Evolutionary conservation across 2,113 vertebrate species (phyloP).

Genomic region (Gymnorhina tibicen): DNA sequence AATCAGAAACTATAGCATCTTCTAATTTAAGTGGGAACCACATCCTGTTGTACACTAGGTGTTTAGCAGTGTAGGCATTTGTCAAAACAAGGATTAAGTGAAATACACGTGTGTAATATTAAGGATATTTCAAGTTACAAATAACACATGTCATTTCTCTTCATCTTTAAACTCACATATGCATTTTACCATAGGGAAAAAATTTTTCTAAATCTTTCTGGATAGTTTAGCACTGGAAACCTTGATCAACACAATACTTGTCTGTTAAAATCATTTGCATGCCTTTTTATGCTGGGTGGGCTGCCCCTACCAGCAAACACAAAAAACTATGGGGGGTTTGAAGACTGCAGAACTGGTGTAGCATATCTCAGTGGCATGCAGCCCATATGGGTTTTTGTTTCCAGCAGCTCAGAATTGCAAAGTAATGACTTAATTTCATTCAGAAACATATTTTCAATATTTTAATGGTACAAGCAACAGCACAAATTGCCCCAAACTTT

Average conservation of each 20-base stretch:
- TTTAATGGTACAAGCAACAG: not conserved
- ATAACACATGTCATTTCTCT: conserved; percentile 38
- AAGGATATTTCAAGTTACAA: conserved; percentile 41
- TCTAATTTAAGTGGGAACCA: conserved; percentile 50
- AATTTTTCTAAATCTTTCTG: conserved; percentile 34
- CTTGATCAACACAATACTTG: not conserved
- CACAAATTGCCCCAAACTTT: not conserved
- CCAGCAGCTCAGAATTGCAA: not conserved
- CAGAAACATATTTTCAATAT: not conserved
- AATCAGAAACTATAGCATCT: conserved; percentile 40
- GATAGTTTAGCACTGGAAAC: conserved; percentile 36
- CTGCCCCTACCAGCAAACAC: not conserved
- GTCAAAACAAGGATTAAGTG: conserved; percentile 36
- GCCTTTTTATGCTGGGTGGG: conserved; percentile 32
- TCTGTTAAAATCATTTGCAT: conserved; percentile 28
- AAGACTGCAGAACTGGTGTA: not conserved
- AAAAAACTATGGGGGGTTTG: not conserved
- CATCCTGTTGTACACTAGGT: conserved; percentile 48
- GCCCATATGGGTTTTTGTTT: not conserved
- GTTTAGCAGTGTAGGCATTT: conserved; percentile 45
- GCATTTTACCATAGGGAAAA: conserved; percentile 39
- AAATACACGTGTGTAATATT: conserved; percentile 17
- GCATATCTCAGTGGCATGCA: not conserved
- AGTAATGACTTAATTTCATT: not conserved
- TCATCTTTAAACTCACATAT: conserved; percentile 28